Evolutionary conservation across 2,888 invertebrate species (phyloP).

Genomic region (Cistogaster globosa): DNA sequence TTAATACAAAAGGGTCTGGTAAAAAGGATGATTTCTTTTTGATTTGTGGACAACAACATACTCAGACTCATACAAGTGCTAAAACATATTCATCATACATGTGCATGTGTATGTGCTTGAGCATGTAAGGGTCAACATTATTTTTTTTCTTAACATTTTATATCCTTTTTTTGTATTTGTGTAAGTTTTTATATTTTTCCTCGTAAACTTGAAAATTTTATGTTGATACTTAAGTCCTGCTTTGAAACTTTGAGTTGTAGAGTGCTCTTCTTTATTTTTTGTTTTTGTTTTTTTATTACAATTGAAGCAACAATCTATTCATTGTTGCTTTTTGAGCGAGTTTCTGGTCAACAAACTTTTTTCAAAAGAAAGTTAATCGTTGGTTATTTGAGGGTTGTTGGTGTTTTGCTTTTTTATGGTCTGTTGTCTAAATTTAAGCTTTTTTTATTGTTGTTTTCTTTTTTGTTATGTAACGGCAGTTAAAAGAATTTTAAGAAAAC

Average conservation of each 20-base stretch:
- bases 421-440: conserved; percentile 16
- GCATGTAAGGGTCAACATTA: conserved; percentile 60
- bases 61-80: conserved; percentile 9
- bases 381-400: conserved; percentile 59
- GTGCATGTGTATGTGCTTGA: conserved; percentile 4
- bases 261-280: background rate
- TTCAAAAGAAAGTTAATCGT: conserved; percentile 66
- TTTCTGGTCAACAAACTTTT: conserved; percentile 69
- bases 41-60: conserved; percentile 71
- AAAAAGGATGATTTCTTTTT: conserved; percentile 77
- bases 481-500: conserved; percentile 52
- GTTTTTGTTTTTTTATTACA: background rate
- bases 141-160: conserved; percentile 39
- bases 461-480: background rate
- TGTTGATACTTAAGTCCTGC: conserved; percentile 67
- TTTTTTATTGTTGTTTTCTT: conserved; percentile 52
- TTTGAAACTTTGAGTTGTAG: conserved; percentile 46
- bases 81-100: background rate
- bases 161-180: conserved; percentile 24
- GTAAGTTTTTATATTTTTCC: background rate
- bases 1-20: conserved; percentile 55
- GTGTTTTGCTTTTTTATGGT: conserved; percentile 11
- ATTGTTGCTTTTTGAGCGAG: conserved; percentile 42
- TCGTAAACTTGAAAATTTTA: conserved; percentile 63
- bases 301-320: conserved; percentile 24